Evolutionary conservation across 2,797 vertebrate species (phyloP), one percentile per base, ranked within the genome.

Genomic region (Helostoma temminkii): DNA sequence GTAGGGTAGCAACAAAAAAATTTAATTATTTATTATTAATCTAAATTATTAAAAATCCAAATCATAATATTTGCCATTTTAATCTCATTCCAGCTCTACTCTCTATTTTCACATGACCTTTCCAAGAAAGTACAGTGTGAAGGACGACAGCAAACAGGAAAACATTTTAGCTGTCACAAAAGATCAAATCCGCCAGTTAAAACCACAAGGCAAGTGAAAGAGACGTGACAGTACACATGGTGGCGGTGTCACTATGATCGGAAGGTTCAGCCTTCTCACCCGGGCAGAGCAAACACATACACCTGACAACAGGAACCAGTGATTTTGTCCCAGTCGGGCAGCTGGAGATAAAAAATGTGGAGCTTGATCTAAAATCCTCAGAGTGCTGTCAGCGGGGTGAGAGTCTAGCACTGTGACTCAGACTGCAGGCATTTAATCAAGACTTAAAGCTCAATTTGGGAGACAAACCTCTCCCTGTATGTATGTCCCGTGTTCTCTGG

Each of bases 291-390:
- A 48, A 56, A 82, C 46, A 62, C 24, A 68, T 3, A 81, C 68
- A 49, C 66, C 72, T 42, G 75, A 82, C 62, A 47, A 55, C 56
- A 62, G 62, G 67, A 50, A 80, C 42, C 71, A 47, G 54, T 56
- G 53, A 56, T 65, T 67, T 72, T 42, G 52, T 64, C 54, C 59
- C 71, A 37, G 14, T 78, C 56, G 55, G 75, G 58, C 78, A 88
- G 86, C 77, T 76, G 72, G 64, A 83, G 61, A 80, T 68, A 50
- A 80, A n/a, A 47, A 78, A 81, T 59, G 65, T 66, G 47, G 34
- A 57, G 63, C 64, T 59, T 22, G 70, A 64, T 80, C 69, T 73
- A 57, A 88, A 89, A 80, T 86, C 77, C 76, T 84, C 89, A 88
- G 80, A 83, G 76, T 14, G 39, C 66, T 43, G 82, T 83, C 77